Percentiles rank a stretch among this genome's conserved stretches.
These are phyloP conservation scores for Bicyclus anynana DNA, from an alignment of 1,140 invertebrate genomes.

Conservation along the genomic window DNA sequence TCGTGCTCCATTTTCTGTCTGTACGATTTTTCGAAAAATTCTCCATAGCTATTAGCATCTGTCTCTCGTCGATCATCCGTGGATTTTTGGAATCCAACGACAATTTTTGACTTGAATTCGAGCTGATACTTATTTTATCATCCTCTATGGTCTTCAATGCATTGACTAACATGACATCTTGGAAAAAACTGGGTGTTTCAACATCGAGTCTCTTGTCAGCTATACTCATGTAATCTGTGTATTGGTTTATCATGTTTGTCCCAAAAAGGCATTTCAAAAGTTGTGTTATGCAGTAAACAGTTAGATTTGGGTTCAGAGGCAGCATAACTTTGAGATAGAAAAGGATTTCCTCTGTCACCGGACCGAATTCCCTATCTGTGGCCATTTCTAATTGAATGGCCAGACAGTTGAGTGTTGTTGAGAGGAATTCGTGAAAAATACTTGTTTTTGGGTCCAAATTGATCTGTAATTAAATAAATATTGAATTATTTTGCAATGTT, in stretches of 20 bases:
- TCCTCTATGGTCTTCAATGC: constrained; percentile 12
- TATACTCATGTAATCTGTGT: constrained; percentile 73
- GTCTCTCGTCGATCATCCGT: constrained; percentile 50
- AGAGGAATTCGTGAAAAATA: constrained; percentile 85
- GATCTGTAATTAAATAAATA: constrained; percentile 72
- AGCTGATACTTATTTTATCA: constrained; percentile 35
- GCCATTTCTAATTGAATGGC: constrained; percentile 88
- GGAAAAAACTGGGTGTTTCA: constrained; percentile 37
- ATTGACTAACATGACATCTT: constrained; percentile 40
- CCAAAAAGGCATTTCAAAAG: constrained; percentile 90
- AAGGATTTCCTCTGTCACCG: constrained; percentile 89
- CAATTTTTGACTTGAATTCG: constrained; percentile 52
- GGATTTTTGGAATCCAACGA: constrained; percentile 50
- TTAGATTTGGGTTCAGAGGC: constrained; percentile 81
- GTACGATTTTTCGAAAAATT: constrained; percentile 67
- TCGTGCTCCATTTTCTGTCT: constrained; percentile 75
- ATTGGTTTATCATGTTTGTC: constrained; percentile 85
- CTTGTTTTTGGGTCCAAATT: constrained; percentile 84
- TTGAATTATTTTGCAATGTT: too few relatives aligned
- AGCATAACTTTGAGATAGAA: constrained; percentile 86
- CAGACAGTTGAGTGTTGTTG: constrained; percentile 81
- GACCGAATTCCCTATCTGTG: constrained; percentile 84
- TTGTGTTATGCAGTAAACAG: constrained; percentile 89
- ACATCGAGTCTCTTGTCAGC: constrained; percentile 25
- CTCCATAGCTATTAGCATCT: constrained; percentile 62